Evolutionary conservation across 1,140 invertebrate species (phyloP), one percentile per base, ranked within the genome.

Genomic region (Aporrectodea caliginosa): DNA sequence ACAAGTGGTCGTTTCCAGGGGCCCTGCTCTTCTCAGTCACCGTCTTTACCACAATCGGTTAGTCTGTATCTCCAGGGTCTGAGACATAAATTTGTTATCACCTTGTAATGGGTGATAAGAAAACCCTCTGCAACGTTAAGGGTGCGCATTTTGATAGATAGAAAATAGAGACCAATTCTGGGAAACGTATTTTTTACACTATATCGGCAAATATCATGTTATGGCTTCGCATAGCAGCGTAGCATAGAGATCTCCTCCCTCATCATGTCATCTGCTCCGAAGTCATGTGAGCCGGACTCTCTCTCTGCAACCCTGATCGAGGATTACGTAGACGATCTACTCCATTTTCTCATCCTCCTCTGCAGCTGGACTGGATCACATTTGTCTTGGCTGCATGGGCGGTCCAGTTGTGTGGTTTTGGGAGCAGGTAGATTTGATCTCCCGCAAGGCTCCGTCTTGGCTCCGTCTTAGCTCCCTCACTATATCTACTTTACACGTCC

Each of bases 41-140:
- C 14, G 95, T 98, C 81, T 97, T 98, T 84, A 97, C 96, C 0
- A 98, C 95, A 0, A 98, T 98, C 81, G 96, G 95, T 96, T 90
- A 93, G 93, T 43, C 27, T 35, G 32, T 27, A 12, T 32, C 73
- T 32, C 2, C 33, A 14, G 33, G 12, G 29, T 43, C 6, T 58
- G 14, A 2, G 29, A 43, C 12, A 31, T 31, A 1, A 30, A 33
- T 33, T n/a, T 2, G 2, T 74, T 31, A 74, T 33, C 29, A 33
- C 12, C 6, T 14, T 72, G 14, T 6, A 14, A 72, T 12, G 2
- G 14, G 14, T 29, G 27, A 72, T 29, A 29, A 29, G 6, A 29
- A 29, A 14, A 72, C 2, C 14, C 2, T 14, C 27, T 6, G 27
- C 27, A 32, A 27, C 12, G 70, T 12, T 72, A 12, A 72, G 27